Conservation (phyloP, 2,888 invertebrate species). For the Drosophila glabriapex region DNA sequence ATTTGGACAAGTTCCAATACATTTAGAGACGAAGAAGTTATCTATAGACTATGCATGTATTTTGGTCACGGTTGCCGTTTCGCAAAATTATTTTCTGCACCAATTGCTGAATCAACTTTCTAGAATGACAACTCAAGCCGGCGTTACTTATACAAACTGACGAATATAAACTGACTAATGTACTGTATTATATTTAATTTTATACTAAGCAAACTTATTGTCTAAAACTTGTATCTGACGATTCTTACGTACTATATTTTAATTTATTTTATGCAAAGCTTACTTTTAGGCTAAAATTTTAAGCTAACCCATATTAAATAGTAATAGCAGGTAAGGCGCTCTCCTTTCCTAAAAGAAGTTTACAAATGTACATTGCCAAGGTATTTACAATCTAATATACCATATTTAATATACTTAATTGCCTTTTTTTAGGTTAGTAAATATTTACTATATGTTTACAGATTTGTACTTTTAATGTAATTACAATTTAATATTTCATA, state of each 20-base stretch:
- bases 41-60: conserved; percentile 76
- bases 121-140: conserved; percentile 3
- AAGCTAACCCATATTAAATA: neutral
- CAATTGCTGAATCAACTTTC: conserved; percentile 42
- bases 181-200: neutral
- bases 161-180: neutral
- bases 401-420: neutral
- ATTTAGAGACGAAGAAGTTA: conserved; percentile 80
- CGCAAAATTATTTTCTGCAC: conserved; percentile 73
- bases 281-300: neutral
- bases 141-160: conserved; percentile 13
- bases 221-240: neutral
- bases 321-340: neutral
- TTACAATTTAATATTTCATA: neutral
- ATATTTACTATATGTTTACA: neutral
- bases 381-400: too few species aligned
- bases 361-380: too few species aligned
- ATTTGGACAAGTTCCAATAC: conserved; percentile 85
- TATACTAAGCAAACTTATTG: neutral
- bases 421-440: neutral
- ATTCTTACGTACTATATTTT: neutral
- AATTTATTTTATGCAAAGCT: neutral
- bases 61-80: conserved; percentile 77
- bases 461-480: neutral
- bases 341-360: too few species aligned